Base-by-base conservation (phyloP, 1,140 invertebrate genomes). In the Penaeus vannamei region DNA sequence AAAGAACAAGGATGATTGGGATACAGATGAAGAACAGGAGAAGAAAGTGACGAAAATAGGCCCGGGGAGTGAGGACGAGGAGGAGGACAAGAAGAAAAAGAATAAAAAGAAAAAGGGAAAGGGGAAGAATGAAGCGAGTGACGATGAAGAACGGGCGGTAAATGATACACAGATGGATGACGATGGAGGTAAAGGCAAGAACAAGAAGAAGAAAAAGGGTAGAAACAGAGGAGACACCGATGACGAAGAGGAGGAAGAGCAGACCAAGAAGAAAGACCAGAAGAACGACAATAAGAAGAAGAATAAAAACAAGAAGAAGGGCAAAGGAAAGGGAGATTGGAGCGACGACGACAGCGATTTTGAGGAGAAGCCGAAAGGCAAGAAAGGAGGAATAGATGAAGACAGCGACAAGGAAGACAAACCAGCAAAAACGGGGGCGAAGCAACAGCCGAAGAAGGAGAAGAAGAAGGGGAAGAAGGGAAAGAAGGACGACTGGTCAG, bases 261-360 rank as follows among this genome's bases (percentile, higher is more conserved):
- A 69, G 32, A 91, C 90, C 64, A 76, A 61, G 60, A 91, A 89
- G 84, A 92, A 92, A 69, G 86, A 91, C 29, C 92, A 92, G 81
- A 92, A 92, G 76, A 92, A 92, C 59, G 61, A 91, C 8, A 92
- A 92, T 59, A n/a, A 80, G 66, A 85, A 85, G 88, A 76, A 89
- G 64, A 53, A 26, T 20, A 89, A 62, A 64, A 82, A 59, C 60
- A 91, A 85, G 83, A 90, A 82, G 64, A 85, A 85, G 36, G 82
- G 72, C 4, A 80, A 80, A 42, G 36, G 62, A 3, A 85, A 80
- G 29, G 87, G 84, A 10, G 81, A 85, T 19, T 90, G 79, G 84
- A 89, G 89, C 26, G 88, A 91, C 42, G 90, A 91, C 19, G 66
- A 85, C 26, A 81, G 85, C 79, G 84, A 81, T 20, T 62, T 85